A percentile compares a stretch with the other conserved stretches of the same genome.
Conservation (phyloP, 1,140 invertebrate species). For the Potamilus streckersoni region DNA sequence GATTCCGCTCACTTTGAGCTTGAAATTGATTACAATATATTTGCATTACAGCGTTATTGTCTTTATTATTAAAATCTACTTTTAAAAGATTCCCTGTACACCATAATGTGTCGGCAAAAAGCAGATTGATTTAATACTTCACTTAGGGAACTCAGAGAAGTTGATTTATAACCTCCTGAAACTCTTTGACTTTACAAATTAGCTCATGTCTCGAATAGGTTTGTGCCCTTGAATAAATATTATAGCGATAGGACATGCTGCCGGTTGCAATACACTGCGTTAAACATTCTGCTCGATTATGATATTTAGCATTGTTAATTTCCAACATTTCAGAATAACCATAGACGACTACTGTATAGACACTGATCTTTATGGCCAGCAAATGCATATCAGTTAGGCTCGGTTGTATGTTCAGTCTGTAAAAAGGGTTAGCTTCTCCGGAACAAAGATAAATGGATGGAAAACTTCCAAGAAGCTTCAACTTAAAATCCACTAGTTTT, state of each 20-base stretch:
- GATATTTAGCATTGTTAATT: slow-evolving; percentile 17
- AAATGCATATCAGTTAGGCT: slow-evolving; percentile 16
- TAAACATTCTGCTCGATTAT: slow-evolving; percentile 2
- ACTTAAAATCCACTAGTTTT: slow-evolving; percentile 15
- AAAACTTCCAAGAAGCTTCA: slow-evolving; percentile 10
- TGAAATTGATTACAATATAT: slow-evolving; percentile 3
- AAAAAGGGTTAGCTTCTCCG: background rate
- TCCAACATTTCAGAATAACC: slow-evolving; percentile 17
- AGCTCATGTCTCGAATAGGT: slow-evolving; percentile 8
- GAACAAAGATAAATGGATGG: slow-evolving; percentile 2
- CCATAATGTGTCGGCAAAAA: slow-evolving; percentile 13
- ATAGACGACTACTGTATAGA: slow-evolving; percentile 6
- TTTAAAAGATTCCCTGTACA: slow-evolving; percentile 15
- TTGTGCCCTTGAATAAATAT: slow-evolving; percentile 15
- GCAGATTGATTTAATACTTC: slow-evolving; percentile 11
- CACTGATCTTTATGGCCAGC: slow-evolving; percentile 5
- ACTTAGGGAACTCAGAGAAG: slow-evolving; percentile 15
- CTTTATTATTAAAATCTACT: slow-evolving; percentile 7
- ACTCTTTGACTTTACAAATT: slow-evolving; percentile 17
- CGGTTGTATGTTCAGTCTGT: background rate
- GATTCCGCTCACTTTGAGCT: slow-evolving; percentile 5
- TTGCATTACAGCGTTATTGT: background rate
- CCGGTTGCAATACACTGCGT: slow-evolving; percentile 16
- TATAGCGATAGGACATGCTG: slow-evolving; percentile 4
- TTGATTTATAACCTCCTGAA: slow-evolving; percentile 11